Evolutionary conservation across 2,113 vertebrate genomes (phyloP).

Genomic region (Prietella phreatophila): DNA sequence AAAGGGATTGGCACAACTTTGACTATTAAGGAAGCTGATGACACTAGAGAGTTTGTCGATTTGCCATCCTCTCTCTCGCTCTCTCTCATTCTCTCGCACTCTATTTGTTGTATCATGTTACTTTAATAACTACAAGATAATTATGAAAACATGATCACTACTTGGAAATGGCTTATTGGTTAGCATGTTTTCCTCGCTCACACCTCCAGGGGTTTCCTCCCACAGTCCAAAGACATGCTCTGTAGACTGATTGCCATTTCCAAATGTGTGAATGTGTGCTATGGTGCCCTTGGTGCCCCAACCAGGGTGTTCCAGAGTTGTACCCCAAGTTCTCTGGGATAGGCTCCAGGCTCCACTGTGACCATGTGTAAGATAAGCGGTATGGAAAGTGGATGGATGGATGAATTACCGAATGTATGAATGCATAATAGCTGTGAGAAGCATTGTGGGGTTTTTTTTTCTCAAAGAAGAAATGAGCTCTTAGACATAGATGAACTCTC

Average conservation of each 20-base stretch:
- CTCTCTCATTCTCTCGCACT: background rate
- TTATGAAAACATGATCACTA: background rate
- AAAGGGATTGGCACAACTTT: background rate
- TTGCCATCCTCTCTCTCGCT: no score
- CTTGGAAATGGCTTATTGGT: no score
- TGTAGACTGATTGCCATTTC: no score
- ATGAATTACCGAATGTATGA: background rate
- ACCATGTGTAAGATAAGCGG: no score
- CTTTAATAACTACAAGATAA: background rate
- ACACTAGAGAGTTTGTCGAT: background rate
- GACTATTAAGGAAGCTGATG: background rate
- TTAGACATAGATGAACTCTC: background rate
- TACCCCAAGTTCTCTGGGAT: no score
- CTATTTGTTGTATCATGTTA: background rate
- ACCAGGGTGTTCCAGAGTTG: no score
- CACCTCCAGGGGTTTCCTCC: no score
- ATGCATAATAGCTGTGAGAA: background rate
- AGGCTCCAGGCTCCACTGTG: no score
- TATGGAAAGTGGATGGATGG: background rate
- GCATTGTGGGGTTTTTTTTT: background rate
- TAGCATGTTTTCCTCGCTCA: no score
- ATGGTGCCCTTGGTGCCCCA: no score
- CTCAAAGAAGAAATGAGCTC: background rate
- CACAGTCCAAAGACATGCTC: no score
- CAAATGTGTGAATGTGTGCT: no score